Conservation (phyloP, 2,888 invertebrate genomes). For the Latheticus oryzae region DNA sequence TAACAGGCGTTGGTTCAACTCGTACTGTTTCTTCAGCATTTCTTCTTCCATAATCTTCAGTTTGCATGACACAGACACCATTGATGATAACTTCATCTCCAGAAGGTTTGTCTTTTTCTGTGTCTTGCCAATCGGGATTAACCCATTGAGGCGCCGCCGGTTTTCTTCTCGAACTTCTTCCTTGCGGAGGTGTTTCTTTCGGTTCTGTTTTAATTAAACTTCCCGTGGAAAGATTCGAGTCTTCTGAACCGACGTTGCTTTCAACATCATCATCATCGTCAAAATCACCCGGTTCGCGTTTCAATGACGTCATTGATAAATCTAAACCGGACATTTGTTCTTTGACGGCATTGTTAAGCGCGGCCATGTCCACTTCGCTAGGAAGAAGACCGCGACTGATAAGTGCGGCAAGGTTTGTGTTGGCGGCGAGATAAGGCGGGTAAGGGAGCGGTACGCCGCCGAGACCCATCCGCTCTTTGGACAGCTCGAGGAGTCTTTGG, state of each 20-base stretch:
- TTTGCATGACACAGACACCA: constrained; percentile 92
- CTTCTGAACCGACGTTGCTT: constrained; percentile 80
- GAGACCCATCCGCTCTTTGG: constrained; percentile 85
- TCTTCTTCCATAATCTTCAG: constrained; percentile 75
- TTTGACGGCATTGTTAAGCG: constrained; percentile 72
- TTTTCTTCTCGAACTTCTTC: constrained; percentile 78
- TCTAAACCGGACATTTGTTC: constrained; percentile 89
- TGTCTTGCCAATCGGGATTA: constrained; percentile 91
- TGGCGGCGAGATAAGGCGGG: constrained; percentile 82
- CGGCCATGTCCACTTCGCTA: constrained; percentile 70
- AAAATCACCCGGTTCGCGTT: constrained; percentile 81
- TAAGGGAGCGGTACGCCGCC: constrained; percentile 81
- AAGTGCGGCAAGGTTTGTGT: constrained; percentile 80
- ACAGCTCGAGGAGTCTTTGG: constrained; percentile 88
- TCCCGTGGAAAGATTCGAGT: constrained; percentile 66
- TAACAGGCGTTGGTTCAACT: constrained; percentile 81
- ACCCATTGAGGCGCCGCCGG: constrained; percentile 98
- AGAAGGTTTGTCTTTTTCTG: constrained; percentile 70
- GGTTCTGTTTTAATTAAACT: constrained; percentile 72
- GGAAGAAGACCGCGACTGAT: constrained; percentile 77
- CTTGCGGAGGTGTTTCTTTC: constrained; percentile 63
- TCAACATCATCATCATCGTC: constrained; percentile 85
- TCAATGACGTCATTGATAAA: constrained; percentile 85
- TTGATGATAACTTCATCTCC: constrained; percentile 90
- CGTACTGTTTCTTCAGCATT: constrained; percentile 76